Conservation (phyloP, 1,140 invertebrate genomes). For the Orchesella cincta region DNA sequence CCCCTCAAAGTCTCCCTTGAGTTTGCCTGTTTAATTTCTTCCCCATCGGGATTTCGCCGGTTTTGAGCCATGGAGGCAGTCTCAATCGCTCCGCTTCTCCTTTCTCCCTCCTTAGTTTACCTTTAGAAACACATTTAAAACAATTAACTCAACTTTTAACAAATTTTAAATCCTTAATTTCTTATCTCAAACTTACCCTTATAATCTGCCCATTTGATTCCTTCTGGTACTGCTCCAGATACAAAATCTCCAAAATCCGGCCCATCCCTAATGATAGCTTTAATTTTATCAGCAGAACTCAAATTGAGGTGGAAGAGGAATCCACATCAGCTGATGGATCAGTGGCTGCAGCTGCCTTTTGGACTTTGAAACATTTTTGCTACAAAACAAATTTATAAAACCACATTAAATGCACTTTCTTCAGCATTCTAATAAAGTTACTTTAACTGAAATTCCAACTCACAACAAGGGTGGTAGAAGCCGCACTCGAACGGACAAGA, state of each 20-base stretch:
- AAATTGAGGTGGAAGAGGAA: too few relatives aligned
- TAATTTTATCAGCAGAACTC: background rate
- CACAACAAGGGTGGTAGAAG: background rate
- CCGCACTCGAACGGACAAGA: background rate
- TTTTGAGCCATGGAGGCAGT: conserved; percentile 96
- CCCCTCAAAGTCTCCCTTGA: conserved; percentile 85
- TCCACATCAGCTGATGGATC: background rate
- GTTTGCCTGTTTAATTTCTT: conserved; percentile 60
- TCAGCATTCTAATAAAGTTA: background rate
- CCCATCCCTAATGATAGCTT: conserved; percentile 51
- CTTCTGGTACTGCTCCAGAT: conserved; percentile 61
- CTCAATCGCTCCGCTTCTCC: conserved; percentile 78
- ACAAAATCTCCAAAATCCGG: conserved; percentile 60
- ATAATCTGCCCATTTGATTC: conserved; percentile 66
- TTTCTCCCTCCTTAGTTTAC: conserved; percentile 78
- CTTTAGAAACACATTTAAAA: too few relatives aligned
- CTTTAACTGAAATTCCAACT: background rate
- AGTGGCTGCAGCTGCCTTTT: background rate
- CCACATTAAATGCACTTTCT: background rate
- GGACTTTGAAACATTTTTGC: background rate
- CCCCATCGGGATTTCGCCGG: conserved; percentile 88
- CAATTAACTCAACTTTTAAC: too few relatives aligned
- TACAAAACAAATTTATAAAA: background rate
- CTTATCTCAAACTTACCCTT: too few relatives aligned
- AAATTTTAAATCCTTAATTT: background rate